Evolutionary conservation across 2,113 vertebrate species (phyloP).

Genomic region (Zapus hudsonius): DNA sequence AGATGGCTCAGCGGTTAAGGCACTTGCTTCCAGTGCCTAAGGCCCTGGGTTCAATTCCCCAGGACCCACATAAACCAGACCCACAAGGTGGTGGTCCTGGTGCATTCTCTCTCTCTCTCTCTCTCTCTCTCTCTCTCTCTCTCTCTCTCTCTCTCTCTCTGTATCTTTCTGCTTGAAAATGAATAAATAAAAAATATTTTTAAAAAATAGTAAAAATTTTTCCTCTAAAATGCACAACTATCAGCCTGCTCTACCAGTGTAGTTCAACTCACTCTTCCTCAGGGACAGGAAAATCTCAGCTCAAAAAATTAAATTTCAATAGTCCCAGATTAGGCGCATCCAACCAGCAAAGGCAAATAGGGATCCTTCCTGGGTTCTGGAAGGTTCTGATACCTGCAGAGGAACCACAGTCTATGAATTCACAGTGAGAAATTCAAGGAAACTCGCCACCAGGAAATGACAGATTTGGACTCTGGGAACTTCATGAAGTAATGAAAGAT

Average conservation of each 20-base stretch:
- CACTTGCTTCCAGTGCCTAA: no score
- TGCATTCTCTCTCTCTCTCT: no score
- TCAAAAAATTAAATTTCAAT: not conserved
- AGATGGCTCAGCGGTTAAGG: no score
- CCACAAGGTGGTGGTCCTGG: no score
- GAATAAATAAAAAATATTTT: no score
- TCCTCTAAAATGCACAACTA: not conserved
- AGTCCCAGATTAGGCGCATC: not conserved
- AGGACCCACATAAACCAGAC: no score
- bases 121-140: no score
- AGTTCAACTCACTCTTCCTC: not conserved
- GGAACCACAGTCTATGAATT: fast-evolving
- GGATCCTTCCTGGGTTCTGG: not conserved
- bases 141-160: no score
- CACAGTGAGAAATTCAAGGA: not conserved
- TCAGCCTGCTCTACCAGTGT: not conserved
- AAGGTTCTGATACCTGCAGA: not conserved
- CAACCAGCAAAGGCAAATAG: not conserved
- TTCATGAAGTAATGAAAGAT: no score
- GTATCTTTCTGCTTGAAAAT: no score
- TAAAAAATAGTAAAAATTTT: not conserved
- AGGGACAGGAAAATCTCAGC: not conserved
- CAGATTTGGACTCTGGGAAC: no score
- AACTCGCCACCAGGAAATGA: not conserved
- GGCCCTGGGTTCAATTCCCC: no score